These are phyloP conservation scores for Pristionchus japonicus DNA, from an alignment of 2,888 invertebrate species.

Conservation along the genomic window DNA sequence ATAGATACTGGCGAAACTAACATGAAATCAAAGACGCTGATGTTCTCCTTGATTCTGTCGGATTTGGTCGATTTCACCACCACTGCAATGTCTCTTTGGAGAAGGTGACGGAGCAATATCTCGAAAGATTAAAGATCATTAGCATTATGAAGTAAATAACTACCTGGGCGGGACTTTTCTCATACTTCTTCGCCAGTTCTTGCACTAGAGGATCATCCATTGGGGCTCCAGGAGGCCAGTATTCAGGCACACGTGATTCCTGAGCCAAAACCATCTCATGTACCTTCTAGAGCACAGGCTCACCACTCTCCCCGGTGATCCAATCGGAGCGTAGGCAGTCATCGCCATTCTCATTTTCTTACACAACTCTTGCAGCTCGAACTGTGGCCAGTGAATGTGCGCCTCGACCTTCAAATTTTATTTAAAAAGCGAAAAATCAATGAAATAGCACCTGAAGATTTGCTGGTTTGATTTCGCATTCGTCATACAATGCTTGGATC, in stretches of 20 bases:
- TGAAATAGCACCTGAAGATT: constrained; percentile 64
- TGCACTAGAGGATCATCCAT: constrained; percentile 56
- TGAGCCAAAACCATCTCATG: background rate
- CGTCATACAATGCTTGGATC: constrained; percentile 65
- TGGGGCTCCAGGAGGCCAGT: constrained; percentile 60
- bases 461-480: constrained; percentile 67
- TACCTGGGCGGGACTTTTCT: constrained; percentile 61
- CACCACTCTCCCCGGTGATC: constrained; percentile 61
- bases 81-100: constrained; percentile 61
- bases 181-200: constrained; percentile 57
- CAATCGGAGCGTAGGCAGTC: constrained; percentile 64
- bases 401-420: constrained; percentile 83
- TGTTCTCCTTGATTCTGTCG: constrained; percentile 63
- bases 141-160: background rate
- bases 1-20: background rate
- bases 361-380: constrained; percentile 80
- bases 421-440: background rate
- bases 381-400: constrained; percentile 86
- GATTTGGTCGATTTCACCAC: constrained; percentile 63
- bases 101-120: constrained; percentile 61
- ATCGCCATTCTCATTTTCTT: constrained; percentile 80
- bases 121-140: background rate
- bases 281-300: background rate
- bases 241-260: constrained; percentile 60
- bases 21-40: constrained; percentile 64